Evolutionary conservation across 2,888 invertebrate species (phyloP).

Genomic region (Alentia gelatinosa): DNA sequence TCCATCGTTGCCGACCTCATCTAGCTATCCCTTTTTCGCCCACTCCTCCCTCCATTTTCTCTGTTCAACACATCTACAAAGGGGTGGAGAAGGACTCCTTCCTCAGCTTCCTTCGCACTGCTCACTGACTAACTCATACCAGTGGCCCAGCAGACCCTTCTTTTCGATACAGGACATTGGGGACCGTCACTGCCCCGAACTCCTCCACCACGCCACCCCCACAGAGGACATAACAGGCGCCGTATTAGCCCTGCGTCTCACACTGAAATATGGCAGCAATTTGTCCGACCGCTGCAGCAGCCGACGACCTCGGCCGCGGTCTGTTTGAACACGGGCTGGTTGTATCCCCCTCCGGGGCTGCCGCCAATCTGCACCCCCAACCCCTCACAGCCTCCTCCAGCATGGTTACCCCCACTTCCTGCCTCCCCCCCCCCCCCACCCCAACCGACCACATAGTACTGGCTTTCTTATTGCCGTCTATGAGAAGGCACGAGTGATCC

Average conservation of each 20-base stretch:
- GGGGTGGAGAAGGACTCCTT: too few species aligned
- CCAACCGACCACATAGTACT: neutral
- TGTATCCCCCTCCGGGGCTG: neutral
- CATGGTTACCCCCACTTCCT: neutral
- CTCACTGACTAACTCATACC: too few species aligned
- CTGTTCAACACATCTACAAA: too few species aligned
- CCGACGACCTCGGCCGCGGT: neutral
- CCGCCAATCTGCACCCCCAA: neutral
- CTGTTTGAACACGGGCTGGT: neutral
- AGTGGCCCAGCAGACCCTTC: too few species aligned
- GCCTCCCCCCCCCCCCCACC: neutral
- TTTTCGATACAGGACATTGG: too few species aligned
- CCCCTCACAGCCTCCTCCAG: neutral
- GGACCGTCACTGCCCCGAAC: neutral
- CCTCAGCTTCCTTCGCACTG: too few species aligned
- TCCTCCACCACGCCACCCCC: neutral
- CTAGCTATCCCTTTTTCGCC: too few species aligned
- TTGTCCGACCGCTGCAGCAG: neutral
- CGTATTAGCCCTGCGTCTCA: neutral
- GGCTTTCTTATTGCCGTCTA: too few species aligned
- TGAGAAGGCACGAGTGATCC: too few species aligned
- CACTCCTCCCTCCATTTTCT: too few species aligned
- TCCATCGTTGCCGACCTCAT: too few species aligned
- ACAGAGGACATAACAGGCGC: neutral
- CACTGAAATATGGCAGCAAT: neutral